These are phyloP conservation scores for Drosophila orosa DNA, from an alignment of 1,140 invertebrate genomes.

Conservation along the genomic window DNA sequence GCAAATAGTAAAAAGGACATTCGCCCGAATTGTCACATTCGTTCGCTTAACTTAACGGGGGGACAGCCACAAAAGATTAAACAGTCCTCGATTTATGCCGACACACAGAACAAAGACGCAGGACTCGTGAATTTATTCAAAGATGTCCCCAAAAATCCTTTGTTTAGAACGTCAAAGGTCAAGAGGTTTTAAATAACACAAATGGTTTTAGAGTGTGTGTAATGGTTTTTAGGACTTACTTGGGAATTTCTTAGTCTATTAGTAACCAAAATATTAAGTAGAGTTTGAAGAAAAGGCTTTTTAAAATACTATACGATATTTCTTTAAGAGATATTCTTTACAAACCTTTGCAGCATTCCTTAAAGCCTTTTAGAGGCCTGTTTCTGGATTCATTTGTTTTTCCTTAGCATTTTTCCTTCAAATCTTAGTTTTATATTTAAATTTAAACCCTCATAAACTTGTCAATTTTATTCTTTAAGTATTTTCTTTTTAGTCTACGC, in stretches of 20 bases:
- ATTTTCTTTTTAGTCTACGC: neutral
- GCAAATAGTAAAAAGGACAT: conserved; percentile 63
- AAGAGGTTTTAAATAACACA: conserved; percentile 9
- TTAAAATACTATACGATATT: neutral
- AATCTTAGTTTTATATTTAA: neutral
- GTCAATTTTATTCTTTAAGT: neutral
- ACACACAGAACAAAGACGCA: conserved; percentile 23
- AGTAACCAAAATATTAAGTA: neutral
- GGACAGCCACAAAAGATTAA: conserved; percentile 46
- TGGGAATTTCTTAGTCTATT: neutral
- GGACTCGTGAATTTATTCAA: conserved; percentile 27
- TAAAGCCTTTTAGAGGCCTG: neutral
- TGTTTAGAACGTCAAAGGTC: conserved; percentile 27
- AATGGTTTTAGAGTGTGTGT: conserved; percentile 9
- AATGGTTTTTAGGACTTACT: neutral
- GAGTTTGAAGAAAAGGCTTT: too few species aligned
- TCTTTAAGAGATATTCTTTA: neutral
- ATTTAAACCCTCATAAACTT: neutral
- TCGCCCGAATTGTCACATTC: conserved; percentile 61
- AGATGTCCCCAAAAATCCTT: conserved; percentile 9
- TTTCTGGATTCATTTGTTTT: neutral
- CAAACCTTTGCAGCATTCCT: neutral
- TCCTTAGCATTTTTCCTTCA: too few species aligned
- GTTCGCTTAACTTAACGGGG: conserved; percentile 28
- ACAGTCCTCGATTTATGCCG: conserved; percentile 46